Evolutionary conservation across 53 echinoderm and acorn worm genomes (phyloP), one percentile per base, ranked within the genome.

Genomic region (Holothuria leucospilota): DNA sequence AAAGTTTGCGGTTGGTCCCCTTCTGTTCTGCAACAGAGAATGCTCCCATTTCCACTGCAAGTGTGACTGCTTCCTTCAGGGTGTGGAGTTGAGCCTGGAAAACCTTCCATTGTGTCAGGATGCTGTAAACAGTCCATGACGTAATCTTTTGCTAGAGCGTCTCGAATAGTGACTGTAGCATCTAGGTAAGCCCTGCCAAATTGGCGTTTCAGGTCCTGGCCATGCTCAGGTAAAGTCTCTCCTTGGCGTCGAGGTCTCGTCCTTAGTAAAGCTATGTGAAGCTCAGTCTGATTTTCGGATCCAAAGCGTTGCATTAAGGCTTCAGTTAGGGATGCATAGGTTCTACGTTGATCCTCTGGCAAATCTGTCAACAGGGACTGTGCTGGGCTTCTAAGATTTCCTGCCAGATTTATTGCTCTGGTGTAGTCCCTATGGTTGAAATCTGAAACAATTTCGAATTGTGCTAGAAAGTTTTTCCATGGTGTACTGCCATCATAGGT

Each of bases 311-410:
- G 72, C 72, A 42, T 72, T 14, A 72, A 20, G 18, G 72, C 72
- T 10, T 28, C 70, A 9, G 72, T 72, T 40, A 72, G 70, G 30
- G 70, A 2, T 29, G 16, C 18, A 21, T 70, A 39, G 39, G 38
- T 70, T 38, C 70, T 70, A 13, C 70, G 29, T 12, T 70, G 30
- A 7, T 70, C 70, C 30, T 70, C 70, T 29, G 38, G 70, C 8
- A 70, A 29, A 70, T 70, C 70, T 70, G 70, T 39, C 70, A 70
- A 13, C 30, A 70, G 70, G 28, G n/a, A n/a, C n/a, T n/a, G n/a
- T n/a, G n/a, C n/a, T n/a, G n/a, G n/a, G n/a, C n/a, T n/a, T n/a
- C n/a, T 11, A 0, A 70, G 70, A 38, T 70, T 70, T 70, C 39
- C 70, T 70, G 70, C 70, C 70, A 70, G 16, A 29, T 70, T 70